Percentiles rank a stretch among this genome's conserved stretches.
phyloP scores from a whole-genome alignment of 2,113 vertebrate genomes.

The Grus americana region DNA sequence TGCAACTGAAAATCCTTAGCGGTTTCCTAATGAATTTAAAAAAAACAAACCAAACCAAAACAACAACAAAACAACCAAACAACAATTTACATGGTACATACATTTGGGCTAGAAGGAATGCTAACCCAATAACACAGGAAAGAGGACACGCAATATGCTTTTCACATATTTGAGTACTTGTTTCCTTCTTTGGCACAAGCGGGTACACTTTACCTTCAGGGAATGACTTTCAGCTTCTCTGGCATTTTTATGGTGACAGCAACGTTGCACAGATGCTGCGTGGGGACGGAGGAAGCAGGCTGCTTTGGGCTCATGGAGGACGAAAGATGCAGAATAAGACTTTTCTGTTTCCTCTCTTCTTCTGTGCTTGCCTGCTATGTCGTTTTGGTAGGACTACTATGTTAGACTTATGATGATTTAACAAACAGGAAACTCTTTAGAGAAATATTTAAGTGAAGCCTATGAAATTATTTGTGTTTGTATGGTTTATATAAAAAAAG shows the following conservation, averaged over 20 bases:
- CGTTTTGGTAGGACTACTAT: accelerated
- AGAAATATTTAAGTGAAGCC: background rate
- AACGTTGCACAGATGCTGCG: background rate
- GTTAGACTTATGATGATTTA: background rate
- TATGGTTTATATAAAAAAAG: background rate
- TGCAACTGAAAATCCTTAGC: background rate
- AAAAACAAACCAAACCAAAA: background rate
- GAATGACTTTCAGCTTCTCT: background rate
- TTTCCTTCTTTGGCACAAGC: background rate
- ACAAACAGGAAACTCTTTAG: background rate
- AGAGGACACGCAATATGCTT: background rate
- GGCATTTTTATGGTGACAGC: background rate
- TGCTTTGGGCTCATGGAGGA: background rate
- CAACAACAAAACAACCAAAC: background rate
- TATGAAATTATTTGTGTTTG: background rate
- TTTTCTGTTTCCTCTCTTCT: background rate
- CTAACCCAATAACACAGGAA: background rate
- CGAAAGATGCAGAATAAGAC: background rate
- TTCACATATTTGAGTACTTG: background rate
- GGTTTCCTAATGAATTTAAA: background rate
- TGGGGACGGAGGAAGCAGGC: background rate
- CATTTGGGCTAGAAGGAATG: background rate
- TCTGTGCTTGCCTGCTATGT: background rate
- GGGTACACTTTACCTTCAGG: background rate
- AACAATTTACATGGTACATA: accelerated